Percentiles rank a stretch among this genome's conserved stretches.
phyloP scores from a whole-genome alignment of 2,888 invertebrate genomes.

The Zootermopsis nevadensis region DNA sequence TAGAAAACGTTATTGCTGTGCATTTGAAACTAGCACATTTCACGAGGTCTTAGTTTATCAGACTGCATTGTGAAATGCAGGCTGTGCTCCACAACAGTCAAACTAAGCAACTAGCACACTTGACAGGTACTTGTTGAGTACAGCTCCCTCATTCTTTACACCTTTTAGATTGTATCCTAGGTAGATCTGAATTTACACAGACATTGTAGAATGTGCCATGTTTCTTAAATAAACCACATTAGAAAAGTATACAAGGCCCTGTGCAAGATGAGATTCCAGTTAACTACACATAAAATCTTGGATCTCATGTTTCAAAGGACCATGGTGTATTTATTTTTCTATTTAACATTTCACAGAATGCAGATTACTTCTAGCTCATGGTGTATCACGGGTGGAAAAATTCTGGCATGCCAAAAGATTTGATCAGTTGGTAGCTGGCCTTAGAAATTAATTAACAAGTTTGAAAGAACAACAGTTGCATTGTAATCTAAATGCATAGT shows the following conservation, averaged over 20 bases:
- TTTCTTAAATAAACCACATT: constrained; percentile 54
- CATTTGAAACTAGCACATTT: constrained; percentile 52
- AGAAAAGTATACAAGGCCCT: constrained; percentile 37
- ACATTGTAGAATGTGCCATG: constrained; percentile 55
- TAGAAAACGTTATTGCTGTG: constrained; percentile 50
- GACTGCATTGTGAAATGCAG: constrained; percentile 36
- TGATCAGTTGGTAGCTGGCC: background rate
- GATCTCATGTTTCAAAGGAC: constrained; percentile 26
- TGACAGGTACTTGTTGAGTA: constrained; percentile 21
- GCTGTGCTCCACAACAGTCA: constrained; percentile 21
- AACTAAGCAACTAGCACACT: constrained; percentile 43
- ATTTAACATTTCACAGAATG: background rate
- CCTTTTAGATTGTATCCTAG: constrained; percentile 50
- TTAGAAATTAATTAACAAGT: background rate
- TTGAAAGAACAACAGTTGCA: background rate
- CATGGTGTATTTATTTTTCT: constrained; percentile 34
- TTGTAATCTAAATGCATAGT: background rate
- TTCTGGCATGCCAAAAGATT: background rate
- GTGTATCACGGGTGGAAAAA: constrained; percentile 32
- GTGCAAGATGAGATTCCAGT: constrained; percentile 28
- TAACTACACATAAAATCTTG: background rate
- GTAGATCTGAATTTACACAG: constrained; percentile 52
- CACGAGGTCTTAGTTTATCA: constrained; percentile 47
- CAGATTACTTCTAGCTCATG: background rate
- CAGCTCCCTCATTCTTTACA: constrained; percentile 48